Evolutionary conservation across 2,113 vertebrate genomes (phyloP).

Genomic region (Nothocercus julius): DNA sequence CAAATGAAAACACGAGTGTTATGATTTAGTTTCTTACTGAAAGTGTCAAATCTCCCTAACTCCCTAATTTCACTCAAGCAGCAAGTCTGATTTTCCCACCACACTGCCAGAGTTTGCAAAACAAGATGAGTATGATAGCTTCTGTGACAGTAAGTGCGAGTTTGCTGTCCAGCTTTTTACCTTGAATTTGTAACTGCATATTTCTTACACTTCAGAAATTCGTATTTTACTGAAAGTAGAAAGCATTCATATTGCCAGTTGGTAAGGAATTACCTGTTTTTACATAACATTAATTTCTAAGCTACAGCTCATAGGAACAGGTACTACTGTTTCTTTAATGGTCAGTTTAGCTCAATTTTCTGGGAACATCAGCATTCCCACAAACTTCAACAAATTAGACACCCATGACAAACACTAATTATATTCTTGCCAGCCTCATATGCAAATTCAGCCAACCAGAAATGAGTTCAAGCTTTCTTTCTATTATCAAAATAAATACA

Average conservation of each 20-base stretch:
- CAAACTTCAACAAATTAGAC: neutral
- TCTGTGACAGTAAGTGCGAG: neutral
- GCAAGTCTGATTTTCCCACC: neutral
- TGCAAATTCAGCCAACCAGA: neutral
- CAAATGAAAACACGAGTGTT: fast-evolving
- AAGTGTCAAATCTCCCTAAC: fast-evolving
- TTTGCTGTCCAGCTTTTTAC: neutral
- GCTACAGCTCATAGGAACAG: neutral
- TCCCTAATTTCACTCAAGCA: neutral
- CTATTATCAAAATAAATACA: neutral
- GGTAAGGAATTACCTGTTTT: neutral
- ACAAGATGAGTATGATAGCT: neutral
- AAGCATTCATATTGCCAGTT: neutral
- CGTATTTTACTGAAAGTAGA: neutral
- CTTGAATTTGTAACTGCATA: neutral
- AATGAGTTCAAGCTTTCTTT: neutral
- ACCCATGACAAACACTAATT: fast-evolving
- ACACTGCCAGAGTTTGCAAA: fast-evolving
- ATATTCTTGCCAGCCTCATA: neutral
- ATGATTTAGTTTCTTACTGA: neutral
- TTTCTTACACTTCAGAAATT: neutral
- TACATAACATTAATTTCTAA: neutral
- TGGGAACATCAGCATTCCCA: neutral
- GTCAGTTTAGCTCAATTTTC: neutral
- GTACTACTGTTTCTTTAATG: neutral